Evolutionary conservation across 2,113 vertebrate species (phyloP).

Genomic region (Oreotrochilus melanogaster): DNA sequence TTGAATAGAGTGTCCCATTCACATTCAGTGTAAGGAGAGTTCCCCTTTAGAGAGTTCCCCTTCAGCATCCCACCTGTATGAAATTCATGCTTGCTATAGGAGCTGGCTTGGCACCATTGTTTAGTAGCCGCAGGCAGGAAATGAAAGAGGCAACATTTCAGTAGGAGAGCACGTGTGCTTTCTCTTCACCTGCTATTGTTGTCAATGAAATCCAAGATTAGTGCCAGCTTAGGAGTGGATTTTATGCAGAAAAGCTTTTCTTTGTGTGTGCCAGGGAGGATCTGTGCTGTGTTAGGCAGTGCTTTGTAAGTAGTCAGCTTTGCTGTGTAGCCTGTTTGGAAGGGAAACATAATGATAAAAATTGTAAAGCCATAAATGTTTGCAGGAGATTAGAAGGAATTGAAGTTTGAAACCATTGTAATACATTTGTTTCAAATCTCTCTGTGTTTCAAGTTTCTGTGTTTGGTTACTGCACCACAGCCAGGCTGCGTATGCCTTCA

Average conservation of each 20-base stretch:
- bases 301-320: background rate
- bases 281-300: background rate
- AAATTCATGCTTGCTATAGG: fast-evolving
- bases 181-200: background rate
- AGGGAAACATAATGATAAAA: background rate
- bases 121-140: constrained; percentile 18
- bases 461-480: background rate
- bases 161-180: background rate
- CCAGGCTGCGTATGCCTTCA: background rate
- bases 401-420: background rate
- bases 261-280: background rate
- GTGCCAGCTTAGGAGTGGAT: background rate
- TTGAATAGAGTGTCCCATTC: background rate
- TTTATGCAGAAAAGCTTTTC: background rate
- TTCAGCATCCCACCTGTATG: background rate
- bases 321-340: background rate
- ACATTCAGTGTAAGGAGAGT: background rate
- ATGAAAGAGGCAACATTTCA: background rate
- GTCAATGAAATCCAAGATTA: background rate
- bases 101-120: background rate
- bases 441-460: background rate
- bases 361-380: background rate
- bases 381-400: constrained; percentile 5
- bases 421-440: background rate
- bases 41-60: background rate